Percentiles rank a stretch among this genome's conserved stretches.
These are phyloP conservation scores for Mechanitis mazaeus DNA, from an alignment of 2,888 invertebrate species.

Conservation along the genomic window DNA sequence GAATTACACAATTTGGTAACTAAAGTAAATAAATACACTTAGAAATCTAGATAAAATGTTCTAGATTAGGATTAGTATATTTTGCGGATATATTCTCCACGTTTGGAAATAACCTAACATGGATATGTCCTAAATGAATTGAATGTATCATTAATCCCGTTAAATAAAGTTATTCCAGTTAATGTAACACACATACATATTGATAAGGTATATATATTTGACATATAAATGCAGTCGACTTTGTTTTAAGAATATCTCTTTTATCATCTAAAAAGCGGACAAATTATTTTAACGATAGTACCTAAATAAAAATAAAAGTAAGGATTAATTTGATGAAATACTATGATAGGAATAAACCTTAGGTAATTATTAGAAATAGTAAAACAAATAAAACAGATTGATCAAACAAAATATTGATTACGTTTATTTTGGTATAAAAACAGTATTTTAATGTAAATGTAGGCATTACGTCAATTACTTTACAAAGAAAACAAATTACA, in stretches of 20 bases:
- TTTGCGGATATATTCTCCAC: constrained; percentile 3
- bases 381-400: too few relatives aligned
- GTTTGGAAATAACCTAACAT: constrained; percentile 17
- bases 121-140: constrained; percentile 5
- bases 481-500: neutral
- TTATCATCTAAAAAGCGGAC: too few relatives aligned
- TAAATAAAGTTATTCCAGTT: neutral
- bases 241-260: too few relatives aligned
- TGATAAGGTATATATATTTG: too few relatives aligned
- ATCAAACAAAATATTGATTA: too few relatives aligned
- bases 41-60: constrained; percentile 18
- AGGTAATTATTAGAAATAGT: too few relatives aligned
- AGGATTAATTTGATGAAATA: too few relatives aligned
- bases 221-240: too few relatives aligned
- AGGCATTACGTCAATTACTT: neutral
- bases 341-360: too few relatives aligned
- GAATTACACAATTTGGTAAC: constrained; percentile 10
- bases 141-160: neutral
- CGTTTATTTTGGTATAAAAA: neutral
- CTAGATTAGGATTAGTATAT: constrained; percentile 14
- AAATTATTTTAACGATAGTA: too few relatives aligned
- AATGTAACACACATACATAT: too few relatives aligned
- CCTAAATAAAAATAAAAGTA: too few relatives aligned
- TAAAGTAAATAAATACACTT: constrained; percentile 15
- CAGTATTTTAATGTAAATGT: neutral